Base-by-base conservation (phyloP, 2,113 vertebrate genomes). In the Dryoscopus gambensis region DNA sequence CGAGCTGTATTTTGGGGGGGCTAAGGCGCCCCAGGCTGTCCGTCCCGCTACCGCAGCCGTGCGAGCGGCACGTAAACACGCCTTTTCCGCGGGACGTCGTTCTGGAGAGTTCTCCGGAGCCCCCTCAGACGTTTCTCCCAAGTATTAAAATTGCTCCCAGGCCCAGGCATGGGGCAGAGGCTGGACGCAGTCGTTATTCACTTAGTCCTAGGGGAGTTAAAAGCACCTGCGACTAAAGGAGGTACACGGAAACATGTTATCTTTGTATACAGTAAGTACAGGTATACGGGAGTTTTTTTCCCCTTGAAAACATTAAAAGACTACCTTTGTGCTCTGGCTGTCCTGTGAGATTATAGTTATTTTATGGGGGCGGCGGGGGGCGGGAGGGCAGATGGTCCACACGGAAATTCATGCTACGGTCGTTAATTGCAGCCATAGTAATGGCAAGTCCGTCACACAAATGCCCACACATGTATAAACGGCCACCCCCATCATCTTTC, bases 261-360 rank as follows among this genome's bases (percentile, higher is more conserved):
- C 47, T 84, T 82, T 71, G 53, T 68, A 56, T 60, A n/a, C 42
- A 71, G 19, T 63, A 60, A 79, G 49, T 60, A 47, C 27, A 16
- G 84, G 20, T 22, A 3, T 31, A 24, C 8, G 22, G 15, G 12
- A n/a, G 12, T 50, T 15, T 6, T 24, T 25, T 4, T 1, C 0
- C 16, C 35, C 15, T 23, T 5, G 31, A 37, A 67, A 84, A 50
- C 13, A 70, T 23, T 50, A 63, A 53, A 81, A 78, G 10, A 11
- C 44, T 19, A 0, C 22, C 60, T 63, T 73, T 33, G 57, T 60
- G 37, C 35, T 31, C 3, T 15, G n/a, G 15, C 53, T 83, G 75
- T 53, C 65, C 44, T 18, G 67, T 20, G 75, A 83, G n/a, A 42
- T 71, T 59, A 44, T 15, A 25, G 62, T 56, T 63, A 37, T 55